Base-by-base conservation (phyloP, 2,888 invertebrate genomes). In the Diaperis boleti region DNA sequence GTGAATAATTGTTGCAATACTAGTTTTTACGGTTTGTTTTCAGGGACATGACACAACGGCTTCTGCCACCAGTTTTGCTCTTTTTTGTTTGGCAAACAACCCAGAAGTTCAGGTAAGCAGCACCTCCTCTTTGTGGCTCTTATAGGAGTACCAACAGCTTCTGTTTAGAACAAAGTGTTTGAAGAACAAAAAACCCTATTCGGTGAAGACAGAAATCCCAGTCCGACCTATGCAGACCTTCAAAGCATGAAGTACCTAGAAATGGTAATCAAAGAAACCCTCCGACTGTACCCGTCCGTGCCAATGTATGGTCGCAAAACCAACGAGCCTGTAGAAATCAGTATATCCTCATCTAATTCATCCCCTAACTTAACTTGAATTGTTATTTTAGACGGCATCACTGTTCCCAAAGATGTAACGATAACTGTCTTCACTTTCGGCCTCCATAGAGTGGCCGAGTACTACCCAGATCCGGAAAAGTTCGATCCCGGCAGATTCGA, bases 401-500 rank as follows among this genome's bases (percentile, higher is more conserved):
- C 66, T 22, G 73, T 74, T 13, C 77, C 82, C 0, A 79, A 81
- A 59, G 79, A 82, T 2, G 79, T 82, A 0, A 77, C 82, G 0
- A 65, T 84, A 0, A 75, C 80, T 1, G 67, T 86, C 1, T 78
- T 82, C 39, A 80, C 84, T 20, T 80, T 76, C 7, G 39, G 39
- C 6, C 5, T 39, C n/a, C 17, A 39, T 15, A 76, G 85, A 8
- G 78, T 84, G 66, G 79, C 82, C 0, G 81, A 82, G 3, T 72
- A 82, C 14, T 87, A 80, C 69, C 83, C 86, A 0, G 80, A 87
- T 64, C 86, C 87, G 0, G 75, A 85, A 42, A 80, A 76, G 29
- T 84, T 73, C 50, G 63, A 74, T 82, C 87, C 87, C 0, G 85
- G 86, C 47, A 82, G 87, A 15, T 87, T 86, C 64, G 74, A 79